Conservation (phyloP, 2,113 vertebrate species). For the Amblyopsis rosae region DNA sequence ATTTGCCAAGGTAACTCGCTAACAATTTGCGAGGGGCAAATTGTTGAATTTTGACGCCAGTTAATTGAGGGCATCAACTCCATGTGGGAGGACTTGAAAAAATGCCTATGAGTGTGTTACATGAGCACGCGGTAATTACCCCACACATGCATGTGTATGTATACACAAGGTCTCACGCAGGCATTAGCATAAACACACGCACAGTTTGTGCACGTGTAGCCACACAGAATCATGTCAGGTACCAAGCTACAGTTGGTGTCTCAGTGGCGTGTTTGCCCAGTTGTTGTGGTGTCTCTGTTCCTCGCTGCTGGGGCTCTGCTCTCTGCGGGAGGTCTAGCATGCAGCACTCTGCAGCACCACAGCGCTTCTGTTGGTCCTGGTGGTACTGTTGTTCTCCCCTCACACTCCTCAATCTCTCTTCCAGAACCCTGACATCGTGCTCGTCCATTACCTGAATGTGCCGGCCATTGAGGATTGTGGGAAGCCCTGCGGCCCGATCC, state of each 20-base stretch:
- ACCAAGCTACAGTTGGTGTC: too few species aligned
- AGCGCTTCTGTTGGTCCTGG: not conserved
- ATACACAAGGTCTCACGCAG: not conserved
- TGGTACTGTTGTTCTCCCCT: not conserved
- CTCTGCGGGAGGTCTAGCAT: slow-evolving; percentile 29
- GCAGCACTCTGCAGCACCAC: slow-evolving; percentile 10
- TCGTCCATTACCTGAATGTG: slow-evolving; percentile 99
- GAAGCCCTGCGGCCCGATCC: slow-evolving; percentile 96
- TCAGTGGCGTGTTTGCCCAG: slow-evolving; percentile 31
- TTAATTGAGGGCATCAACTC: slow-evolving; percentile 71
- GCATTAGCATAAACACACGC: slow-evolving; percentile 28
- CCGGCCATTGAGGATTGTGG: slow-evolving; percentile 99
- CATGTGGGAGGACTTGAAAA: slow-evolving; percentile 64
- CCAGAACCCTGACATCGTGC: slow-evolving; percentile 97
- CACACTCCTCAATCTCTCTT: slow-evolving; percentile 25
- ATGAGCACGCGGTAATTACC: slow-evolving; percentile 61
- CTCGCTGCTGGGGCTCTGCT: slow-evolving; percentile 2
- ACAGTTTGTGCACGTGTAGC: not conserved
- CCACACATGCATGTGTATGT: slow-evolving; percentile 36
- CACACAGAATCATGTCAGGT: slow-evolving; percentile 11
- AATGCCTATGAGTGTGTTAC: slow-evolving; percentile 67
- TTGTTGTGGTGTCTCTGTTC: slow-evolving; percentile 40
- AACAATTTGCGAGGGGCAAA: slow-evolving; percentile 62
- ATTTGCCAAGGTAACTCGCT: slow-evolving; percentile 68
- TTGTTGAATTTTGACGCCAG: slow-evolving; percentile 65